Conservation (phyloP, 1,140 invertebrate species). For the Sweltsa coloradensis region DNA sequence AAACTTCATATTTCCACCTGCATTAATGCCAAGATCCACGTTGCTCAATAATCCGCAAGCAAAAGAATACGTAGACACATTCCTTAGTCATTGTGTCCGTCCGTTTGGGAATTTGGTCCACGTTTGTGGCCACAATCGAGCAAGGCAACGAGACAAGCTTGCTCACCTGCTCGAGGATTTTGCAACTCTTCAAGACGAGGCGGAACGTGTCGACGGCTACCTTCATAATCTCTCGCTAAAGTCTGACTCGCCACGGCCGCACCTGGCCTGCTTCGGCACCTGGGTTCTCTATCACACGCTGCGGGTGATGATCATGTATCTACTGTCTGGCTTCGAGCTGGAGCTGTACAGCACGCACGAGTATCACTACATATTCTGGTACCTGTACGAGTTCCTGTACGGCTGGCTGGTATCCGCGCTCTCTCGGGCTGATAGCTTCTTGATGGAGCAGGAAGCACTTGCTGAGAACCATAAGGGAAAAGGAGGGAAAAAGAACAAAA, state of each 20-base stretch:
- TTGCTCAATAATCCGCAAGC: slow-evolving; percentile 52
- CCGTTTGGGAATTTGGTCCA: slow-evolving; percentile 81
- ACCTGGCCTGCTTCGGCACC: slow-evolving; percentile 83
- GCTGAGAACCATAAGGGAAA: slow-evolving; percentile 27
- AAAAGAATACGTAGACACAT: slow-evolving; percentile 78
- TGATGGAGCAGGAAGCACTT: slow-evolving; percentile 57
- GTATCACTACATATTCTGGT: slow-evolving; percentile 94
- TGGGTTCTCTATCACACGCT: slow-evolving; percentile 96
- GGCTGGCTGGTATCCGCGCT: slow-evolving; percentile 86
- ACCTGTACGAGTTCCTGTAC: slow-evolving; percentile 90
- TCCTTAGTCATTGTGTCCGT: slow-evolving; percentile 75
- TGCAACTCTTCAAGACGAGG: slow-evolving; percentile 87
- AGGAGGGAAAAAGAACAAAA: slow-evolving; percentile 37
- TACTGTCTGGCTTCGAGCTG: slow-evolving; percentile 87
- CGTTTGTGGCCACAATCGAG: slow-evolving; percentile 87
- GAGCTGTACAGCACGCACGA: slow-evolving; percentile 94
- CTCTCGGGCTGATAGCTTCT: slow-evolving; percentile 73
- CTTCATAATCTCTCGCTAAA: slow-evolving; percentile 59
- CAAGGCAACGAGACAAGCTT: slow-evolving; percentile 86
- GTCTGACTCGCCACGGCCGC: slow-evolving; percentile 50
- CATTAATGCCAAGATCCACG: slow-evolving; percentile 53
- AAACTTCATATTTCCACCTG: slow-evolving; percentile 79
- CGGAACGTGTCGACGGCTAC: slow-evolving; percentile 80
- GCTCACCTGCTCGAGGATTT: slow-evolving; percentile 83
- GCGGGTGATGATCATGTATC: slow-evolving; percentile 89